Conservation (phyloP, 1,140 invertebrate species). For the Eulimnadia texana region DNA sequence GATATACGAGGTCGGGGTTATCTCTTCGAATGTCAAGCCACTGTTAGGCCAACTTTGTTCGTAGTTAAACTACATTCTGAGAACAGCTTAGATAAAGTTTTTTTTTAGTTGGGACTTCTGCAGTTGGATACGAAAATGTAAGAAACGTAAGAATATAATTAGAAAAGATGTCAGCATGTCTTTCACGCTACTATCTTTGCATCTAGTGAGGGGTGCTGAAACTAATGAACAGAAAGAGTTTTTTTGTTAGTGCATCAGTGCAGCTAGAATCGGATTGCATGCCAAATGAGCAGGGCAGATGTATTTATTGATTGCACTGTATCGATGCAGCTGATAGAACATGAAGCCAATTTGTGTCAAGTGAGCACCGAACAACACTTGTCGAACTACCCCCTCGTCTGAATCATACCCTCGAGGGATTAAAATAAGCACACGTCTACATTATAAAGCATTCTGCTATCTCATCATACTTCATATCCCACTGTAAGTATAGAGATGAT, state of each 20-base stretch:
- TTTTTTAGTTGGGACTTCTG: too few relatives aligned
- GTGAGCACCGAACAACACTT: not conserved
- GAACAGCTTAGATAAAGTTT: too few relatives aligned
- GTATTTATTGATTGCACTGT: not conserved
- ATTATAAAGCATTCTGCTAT: not conserved
- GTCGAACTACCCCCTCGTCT: too few relatives aligned
- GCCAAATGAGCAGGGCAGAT: not conserved
- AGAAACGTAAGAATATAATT: too few relatives aligned
- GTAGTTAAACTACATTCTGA: too few relatives aligned
- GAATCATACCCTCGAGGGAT: not conserved
- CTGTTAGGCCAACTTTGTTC: too few relatives aligned
- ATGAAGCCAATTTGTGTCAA: not conserved
- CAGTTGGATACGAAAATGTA: too few relatives aligned
- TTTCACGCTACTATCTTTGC: too few relatives aligned
- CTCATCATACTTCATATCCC: too few relatives aligned
- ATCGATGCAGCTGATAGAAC: not conserved
- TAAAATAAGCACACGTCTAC: not conserved
- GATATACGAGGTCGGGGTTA: not conserved
- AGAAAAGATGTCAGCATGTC: too few relatives aligned
- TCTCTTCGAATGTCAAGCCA: not conserved
- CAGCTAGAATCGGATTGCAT: not conserved
- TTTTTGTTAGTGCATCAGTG: not conserved
- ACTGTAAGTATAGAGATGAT: too few relatives aligned
- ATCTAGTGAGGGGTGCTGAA: not conserved
- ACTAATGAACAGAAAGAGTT: not conserved